phyloP scores from a whole-genome alignment of 2,888 invertebrate species.

The Crepidodera aurea region DNA sequence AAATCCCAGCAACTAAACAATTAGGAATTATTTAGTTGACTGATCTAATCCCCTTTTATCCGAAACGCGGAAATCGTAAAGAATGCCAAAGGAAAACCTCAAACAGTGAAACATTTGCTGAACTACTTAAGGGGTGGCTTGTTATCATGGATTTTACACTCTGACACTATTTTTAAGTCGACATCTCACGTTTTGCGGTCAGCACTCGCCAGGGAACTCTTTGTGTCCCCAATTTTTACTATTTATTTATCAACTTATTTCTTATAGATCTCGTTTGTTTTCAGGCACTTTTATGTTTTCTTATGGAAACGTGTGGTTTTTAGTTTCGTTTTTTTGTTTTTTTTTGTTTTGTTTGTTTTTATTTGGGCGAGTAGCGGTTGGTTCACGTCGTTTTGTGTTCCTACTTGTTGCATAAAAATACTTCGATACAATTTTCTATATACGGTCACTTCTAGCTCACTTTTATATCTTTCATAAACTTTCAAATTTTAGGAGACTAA shows the following conservation, averaged over 20 bases:
- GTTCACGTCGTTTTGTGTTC: too few species aligned
- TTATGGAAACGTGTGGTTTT: too few species aligned
- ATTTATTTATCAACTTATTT: slow-evolving; percentile 12
- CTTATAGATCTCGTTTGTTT: background rate
- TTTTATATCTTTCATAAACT: too few species aligned
- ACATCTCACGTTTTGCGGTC: slow-evolving; percentile 54
- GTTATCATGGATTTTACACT: slow-evolving; percentile 51
- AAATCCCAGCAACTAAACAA: background rate
- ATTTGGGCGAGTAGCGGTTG: too few species aligned
- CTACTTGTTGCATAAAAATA: too few species aligned
- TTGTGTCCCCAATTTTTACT: slow-evolving; percentile 31
- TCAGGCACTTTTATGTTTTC: too few species aligned
- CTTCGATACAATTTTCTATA: too few species aligned
- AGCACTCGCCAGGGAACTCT: slow-evolving; percentile 49
- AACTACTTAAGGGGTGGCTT: slow-evolving; percentile 21
- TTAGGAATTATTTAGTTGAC: background rate
- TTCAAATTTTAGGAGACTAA: too few species aligned
- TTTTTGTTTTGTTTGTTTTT: too few species aligned
- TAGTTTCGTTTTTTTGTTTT: too few species aligned
- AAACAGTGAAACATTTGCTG: slow-evolving; percentile 32
- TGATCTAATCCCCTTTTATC: background rate
- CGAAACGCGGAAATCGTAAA: background rate
- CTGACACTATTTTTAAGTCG: slow-evolving; percentile 48
- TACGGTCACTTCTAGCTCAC: too few species aligned
- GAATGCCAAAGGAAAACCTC: slow-evolving; percentile 7